Evolutionary conservation across 2,888 invertebrate genomes (phyloP).

Genomic region (Perithous albicinctus): DNA sequence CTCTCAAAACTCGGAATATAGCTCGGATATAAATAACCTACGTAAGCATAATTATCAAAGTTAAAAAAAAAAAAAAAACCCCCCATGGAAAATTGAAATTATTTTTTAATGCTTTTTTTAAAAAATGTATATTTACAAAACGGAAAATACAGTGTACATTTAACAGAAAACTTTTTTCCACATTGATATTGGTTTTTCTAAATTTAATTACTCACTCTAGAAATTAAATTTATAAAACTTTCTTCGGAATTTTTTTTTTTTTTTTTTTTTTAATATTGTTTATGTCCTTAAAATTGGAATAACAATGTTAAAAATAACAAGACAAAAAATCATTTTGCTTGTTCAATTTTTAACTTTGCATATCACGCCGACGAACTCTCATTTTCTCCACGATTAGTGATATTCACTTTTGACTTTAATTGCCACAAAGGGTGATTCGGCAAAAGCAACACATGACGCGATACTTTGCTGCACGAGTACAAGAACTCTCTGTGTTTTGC

Average conservation of each 20-base stretch:
- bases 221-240: no score
- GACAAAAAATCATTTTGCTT: background rate
- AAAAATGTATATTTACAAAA: no score
- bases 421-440: background rate
- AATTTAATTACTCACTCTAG: no score
- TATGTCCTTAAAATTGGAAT: background rate
- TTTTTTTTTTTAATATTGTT: no score
- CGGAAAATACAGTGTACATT: no score
- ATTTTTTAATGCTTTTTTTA: no score
- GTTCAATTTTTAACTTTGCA: background rate
- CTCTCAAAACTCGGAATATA: background rate
- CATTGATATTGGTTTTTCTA: no score
- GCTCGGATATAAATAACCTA: background rate
- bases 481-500: constrained; percentile 14
- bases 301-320: background rate
- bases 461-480: constrained; percentile 1
- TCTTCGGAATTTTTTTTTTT: no score
- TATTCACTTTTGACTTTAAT: constrained; percentile 21
- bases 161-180: no score
- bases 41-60: background rate
- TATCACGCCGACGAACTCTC: constrained; percentile 7
- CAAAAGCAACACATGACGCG: constrained; percentile 26
- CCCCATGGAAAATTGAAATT: background rate
- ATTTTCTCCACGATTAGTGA: background rate
- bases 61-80: background rate